A percentile compares a stretch with the other conserved stretches of the same genome.
These are phyloP conservation scores for Philopotamus ludificatus DNA, from an alignment of 1,140 invertebrate genomes.

Conservation along the genomic window DNA sequence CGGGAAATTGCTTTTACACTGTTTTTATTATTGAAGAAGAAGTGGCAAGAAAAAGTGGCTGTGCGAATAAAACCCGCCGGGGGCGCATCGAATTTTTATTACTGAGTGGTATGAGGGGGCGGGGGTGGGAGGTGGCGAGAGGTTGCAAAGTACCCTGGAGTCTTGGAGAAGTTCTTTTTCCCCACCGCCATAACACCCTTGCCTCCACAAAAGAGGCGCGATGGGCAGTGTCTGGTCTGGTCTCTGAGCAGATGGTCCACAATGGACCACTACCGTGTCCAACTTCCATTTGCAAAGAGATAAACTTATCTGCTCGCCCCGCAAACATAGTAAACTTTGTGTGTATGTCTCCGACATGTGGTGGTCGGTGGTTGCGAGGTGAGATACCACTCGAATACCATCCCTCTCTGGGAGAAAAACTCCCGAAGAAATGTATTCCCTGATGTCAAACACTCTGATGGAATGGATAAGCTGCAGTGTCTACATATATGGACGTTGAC, in stretches of 20 bases:
- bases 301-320: conserved; percentile 11
- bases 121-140: not conserved
- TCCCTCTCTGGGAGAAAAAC: too few species aligned
- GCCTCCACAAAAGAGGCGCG: not conserved
- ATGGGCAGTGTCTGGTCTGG: not conserved
- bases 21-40: not conserved
- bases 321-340: conserved; percentile 15
- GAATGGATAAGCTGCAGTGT: too few species aligned
- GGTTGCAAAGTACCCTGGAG: not conserved
- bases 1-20: conserved; percentile 13
- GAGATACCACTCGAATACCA: too few species aligned
- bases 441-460: too few species aligned
- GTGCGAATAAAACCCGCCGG: not conserved
- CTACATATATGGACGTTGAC: too few species aligned
- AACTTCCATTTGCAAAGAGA: conserved; percentile 15
- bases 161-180: not conserved
- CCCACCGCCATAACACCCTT: not conserved
- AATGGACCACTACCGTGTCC: not conserved
- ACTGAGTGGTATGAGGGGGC: not conserved
- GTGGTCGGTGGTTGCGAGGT: too few species aligned
- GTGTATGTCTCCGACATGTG: too few species aligned
- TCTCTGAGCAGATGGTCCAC: not conserved
- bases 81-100: conserved; percentile 8
- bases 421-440: too few species aligned
- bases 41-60: not conserved